These are phyloP conservation scores for Microcebus lehilahytsara DNA, from an alignment of 2,113 vertebrate genomes.

Conservation along the genomic window DNA sequence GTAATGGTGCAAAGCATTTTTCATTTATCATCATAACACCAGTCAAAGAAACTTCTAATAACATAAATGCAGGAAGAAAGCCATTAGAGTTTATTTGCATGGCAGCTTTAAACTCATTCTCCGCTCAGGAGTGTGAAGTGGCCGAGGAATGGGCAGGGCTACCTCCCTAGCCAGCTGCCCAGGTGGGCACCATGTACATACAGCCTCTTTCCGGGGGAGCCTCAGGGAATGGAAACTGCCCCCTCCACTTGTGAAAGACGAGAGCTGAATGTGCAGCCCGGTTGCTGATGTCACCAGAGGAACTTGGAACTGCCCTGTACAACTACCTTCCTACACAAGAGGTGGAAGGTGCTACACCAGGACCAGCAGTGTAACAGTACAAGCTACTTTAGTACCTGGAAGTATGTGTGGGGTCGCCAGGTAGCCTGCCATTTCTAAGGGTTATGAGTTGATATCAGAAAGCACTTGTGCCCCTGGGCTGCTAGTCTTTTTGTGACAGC, in stretches of 20 bases:
- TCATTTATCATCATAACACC: slow-evolving; percentile 86
- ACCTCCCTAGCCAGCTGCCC: neutral
- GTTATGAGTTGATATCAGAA: neutral
- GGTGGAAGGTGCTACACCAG: neutral
- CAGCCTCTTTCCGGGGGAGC: neutral
- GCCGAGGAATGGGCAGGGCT: slow-evolving; percentile 21
- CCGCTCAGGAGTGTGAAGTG: slow-evolving; percentile 34
- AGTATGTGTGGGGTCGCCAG: no score
- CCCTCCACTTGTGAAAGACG: no score
- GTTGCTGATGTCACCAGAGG: neutral
- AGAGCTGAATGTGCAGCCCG: neutral
- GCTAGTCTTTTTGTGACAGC: neutral
- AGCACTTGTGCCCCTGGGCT: neutral
- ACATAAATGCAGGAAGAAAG: slow-evolving; percentile 80
- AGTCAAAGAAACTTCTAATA: slow-evolving; percentile 84
- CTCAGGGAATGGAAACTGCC: neutral
- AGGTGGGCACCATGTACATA: neutral
- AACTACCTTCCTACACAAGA: neutral
- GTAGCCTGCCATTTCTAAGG: neutral
- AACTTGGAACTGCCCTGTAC: neutral
- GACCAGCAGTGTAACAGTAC: neutral
- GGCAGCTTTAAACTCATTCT: slow-evolving; percentile 77
- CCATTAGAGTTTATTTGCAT: slow-evolving; percentile 82
- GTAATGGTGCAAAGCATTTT: slow-evolving; percentile 85
- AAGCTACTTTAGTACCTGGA: neutral